Evolutionary conservation across 2,113 vertebrate species (phyloP).

Genomic region (Brachypodius melanocephalos): DNA sequence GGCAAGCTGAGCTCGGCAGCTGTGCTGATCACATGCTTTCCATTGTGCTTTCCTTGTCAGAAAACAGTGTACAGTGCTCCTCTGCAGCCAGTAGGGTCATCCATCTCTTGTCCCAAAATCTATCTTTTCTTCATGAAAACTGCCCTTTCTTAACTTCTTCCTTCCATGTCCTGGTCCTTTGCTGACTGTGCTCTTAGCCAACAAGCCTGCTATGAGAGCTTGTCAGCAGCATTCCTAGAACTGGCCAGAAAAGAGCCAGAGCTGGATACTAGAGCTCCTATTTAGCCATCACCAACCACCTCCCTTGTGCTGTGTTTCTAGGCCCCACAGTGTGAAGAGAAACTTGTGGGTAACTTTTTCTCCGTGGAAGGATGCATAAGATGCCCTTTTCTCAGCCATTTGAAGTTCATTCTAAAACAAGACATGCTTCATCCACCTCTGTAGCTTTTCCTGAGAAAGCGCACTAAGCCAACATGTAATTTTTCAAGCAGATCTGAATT

Average conservation of each 20-base stretch:
- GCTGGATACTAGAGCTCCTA: accelerated
- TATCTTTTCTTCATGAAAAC: background rate
- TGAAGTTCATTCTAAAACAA: background rate
- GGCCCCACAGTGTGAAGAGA: background rate
- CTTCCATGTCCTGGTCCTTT: background rate
- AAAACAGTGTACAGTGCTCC: accelerated
- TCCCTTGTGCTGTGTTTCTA: background rate
- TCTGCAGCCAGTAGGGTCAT: background rate
- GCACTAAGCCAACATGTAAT: background rate
- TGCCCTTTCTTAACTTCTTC: background rate
- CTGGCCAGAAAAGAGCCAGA: background rate
- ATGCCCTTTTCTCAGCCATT: background rate
- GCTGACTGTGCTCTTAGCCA: background rate
- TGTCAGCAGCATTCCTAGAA: background rate
- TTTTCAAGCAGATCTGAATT: background rate
- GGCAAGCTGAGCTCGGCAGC: background rate
- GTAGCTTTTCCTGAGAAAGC: background rate
- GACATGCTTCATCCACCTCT: background rate
- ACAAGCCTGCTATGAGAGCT: background rate
- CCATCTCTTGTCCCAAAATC: background rate
- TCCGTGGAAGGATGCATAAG: background rate
- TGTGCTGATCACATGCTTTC: accelerated
- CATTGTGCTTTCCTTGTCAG: background rate
- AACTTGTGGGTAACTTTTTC: background rate
- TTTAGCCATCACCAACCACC: too few species aligned